Evolutionary conservation across 2,113 vertebrate species (phyloP), one percentile per base, ranked within the genome.

Genomic region (Vulpes vulpes): DNA sequence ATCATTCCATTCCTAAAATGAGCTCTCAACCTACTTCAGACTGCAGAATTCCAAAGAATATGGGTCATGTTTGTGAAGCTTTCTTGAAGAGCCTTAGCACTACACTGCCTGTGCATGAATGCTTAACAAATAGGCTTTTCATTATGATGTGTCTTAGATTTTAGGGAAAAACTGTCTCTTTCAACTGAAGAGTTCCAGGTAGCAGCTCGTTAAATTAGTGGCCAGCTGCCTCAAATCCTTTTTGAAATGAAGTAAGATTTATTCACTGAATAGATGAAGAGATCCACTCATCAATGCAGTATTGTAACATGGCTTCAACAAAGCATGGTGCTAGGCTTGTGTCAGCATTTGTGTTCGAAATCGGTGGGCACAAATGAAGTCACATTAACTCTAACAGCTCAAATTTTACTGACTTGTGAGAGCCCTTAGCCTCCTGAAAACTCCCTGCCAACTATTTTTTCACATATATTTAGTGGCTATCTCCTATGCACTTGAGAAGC

Each of bases 181-280:
- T 53, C 43, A 80, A 16, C 1, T 15, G n/a, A 38, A 69, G 25
- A 74, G 20, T 30, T 96, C 82, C 35, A 53, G n/a, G 17, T 67
- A 55, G 64, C 57, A 92, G 80, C 27, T 89, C 4, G 12, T 69
- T 67, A 69, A 76, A 65, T 62, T 71, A 88, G 71, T 88, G 35
- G 27, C 51, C 53, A 89, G 32, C 17, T 91, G 60, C 53, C 64
- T 81, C 11, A 59, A 96, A 81, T 89, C 43, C 38, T n/a, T 94
- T 84, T 62, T 82, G 65, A 89, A 97, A 64, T 20, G 43, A 91
- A 74, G 59, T 85, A 43, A 83, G 78, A 65, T 89, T 84, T 93
- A 43, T 74, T 92, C 20, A 67, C 23, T 62, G 80, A 76, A 15
- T 38, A 62, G 64, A 57, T 35, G 25, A 91, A 94, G 32, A 74